phyloP scores from a whole-genome alignment of 2,797 vertebrate species.

The Hypotaenidia philippensis region DNA sequence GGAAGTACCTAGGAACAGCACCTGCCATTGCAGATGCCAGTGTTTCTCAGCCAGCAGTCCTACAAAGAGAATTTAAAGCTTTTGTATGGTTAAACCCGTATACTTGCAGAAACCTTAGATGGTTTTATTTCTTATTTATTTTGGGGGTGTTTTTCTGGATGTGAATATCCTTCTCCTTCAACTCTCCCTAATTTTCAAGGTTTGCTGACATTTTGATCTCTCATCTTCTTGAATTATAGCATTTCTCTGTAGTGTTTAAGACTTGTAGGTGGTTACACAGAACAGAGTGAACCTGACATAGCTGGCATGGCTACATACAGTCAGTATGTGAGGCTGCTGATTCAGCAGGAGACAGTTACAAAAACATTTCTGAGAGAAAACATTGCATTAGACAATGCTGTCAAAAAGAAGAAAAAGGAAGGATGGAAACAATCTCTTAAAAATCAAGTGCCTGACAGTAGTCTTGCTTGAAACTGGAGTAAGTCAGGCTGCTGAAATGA shows the following conservation, averaged over 20 bases:
- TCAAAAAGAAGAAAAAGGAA: constrained; percentile 23
- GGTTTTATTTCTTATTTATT: not conserved
- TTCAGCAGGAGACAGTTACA: not conserved
- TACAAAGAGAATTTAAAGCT: not conserved
- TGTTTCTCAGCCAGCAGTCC: not conserved
- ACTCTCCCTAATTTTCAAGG: not conserved
- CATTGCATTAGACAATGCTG: constrained; percentile 11
- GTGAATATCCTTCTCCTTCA: not conserved
- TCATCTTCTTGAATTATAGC: not conserved
- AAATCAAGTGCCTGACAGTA: not conserved
- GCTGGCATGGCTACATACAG: not conserved
- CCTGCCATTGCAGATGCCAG: not conserved
- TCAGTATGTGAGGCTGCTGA: not conserved
- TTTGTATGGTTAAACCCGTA: not conserved
- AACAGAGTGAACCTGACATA: not conserved
- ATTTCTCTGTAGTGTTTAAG: not conserved
- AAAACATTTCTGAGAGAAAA: not conserved
- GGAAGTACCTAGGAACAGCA: not conserved
- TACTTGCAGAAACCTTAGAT: not conserved
- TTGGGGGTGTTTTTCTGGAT: rapidly evolving
- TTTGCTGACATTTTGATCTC: not conserved
- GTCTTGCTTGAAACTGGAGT: not conserved
- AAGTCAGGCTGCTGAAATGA: not conserved
- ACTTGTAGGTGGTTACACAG: not conserved
- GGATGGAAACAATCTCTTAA: not conserved